Evolutionary conservation across 2,113 vertebrate genomes (phyloP).

Genomic region (Paracanthobrama guichenoti): DNA sequence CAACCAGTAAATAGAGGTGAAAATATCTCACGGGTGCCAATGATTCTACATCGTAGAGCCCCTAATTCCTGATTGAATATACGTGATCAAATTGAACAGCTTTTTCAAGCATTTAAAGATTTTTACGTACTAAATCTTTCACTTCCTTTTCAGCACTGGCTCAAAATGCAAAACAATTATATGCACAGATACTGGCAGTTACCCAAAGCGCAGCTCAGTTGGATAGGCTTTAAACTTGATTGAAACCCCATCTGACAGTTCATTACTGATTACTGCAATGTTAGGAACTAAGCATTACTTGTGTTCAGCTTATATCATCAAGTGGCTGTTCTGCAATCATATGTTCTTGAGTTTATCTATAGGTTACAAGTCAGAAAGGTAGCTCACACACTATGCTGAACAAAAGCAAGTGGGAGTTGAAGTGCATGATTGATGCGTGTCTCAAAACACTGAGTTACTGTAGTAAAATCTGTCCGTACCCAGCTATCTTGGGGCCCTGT

Average conservation of each 20-base stretch:
- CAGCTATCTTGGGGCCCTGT: background rate
- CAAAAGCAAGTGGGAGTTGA: background rate
- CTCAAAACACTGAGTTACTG: background rate
- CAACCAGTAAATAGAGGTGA: background rate
- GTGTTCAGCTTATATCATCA: background rate
- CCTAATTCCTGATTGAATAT: background rate
- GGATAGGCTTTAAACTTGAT: background rate
- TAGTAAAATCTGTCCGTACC: background rate
- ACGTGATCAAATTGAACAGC: background rate
- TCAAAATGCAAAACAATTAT: background rate
- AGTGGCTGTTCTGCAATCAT: background rate
- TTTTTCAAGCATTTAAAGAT: background rate
- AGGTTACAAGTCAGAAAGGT: background rate
- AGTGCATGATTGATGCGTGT: background rate
- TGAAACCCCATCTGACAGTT: slow-evolving; percentile 18
- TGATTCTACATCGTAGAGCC: background rate
- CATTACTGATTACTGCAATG: background rate
- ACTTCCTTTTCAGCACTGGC: background rate
- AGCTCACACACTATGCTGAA: background rate
- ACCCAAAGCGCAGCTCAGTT: background rate
- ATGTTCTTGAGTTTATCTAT: background rate
- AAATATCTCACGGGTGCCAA: background rate
- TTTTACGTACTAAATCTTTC: background rate
- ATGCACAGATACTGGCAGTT: background rate
- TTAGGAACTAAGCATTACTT: background rate